phyloP scores from a whole-genome alignment of 2,113 vertebrate genomes.

The Ginglymostoma cirratum region DNA sequence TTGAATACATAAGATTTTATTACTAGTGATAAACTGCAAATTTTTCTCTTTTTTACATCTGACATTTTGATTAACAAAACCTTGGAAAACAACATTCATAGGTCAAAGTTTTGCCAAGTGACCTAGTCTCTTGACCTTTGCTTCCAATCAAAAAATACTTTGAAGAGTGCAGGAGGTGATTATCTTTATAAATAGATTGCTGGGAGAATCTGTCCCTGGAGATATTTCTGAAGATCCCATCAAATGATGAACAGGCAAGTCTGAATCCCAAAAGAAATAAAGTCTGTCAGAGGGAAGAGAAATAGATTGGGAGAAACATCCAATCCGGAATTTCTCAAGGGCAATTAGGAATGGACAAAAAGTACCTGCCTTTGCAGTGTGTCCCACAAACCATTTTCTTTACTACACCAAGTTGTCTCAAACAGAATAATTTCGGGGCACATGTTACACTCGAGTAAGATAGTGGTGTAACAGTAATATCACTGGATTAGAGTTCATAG shows the following conservation, averaged over 20 bases:
- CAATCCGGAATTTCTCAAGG: neutral
- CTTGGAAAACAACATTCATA: neutral
- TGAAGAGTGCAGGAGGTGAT: neutral
- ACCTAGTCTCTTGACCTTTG: neutral
- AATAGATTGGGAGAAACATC: neutral
- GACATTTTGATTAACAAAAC: neutral
- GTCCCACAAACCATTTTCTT: neutral
- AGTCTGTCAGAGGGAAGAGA: neutral
- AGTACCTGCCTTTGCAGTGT: neutral
- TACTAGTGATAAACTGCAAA: neutral
- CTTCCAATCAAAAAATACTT: neutral
- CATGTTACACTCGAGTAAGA: neutral
- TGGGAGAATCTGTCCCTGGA: neutral
- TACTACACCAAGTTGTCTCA: neutral
- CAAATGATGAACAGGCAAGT: neutral
- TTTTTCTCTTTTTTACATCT: neutral
- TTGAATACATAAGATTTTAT: neutral
- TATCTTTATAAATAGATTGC: neutral
- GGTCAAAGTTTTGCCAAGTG: neutral
- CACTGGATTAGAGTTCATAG: too few relatives aligned
- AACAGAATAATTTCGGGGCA: neutral
- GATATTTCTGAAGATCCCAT: neutral
- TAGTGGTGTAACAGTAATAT: too few relatives aligned
- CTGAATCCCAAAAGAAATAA: neutral
- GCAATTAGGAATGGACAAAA: neutral